These are phyloP conservation scores for Typhlichthys subterraneus DNA, from an alignment of 2,797 vertebrate species.

Conservation along the genomic window DNA sequence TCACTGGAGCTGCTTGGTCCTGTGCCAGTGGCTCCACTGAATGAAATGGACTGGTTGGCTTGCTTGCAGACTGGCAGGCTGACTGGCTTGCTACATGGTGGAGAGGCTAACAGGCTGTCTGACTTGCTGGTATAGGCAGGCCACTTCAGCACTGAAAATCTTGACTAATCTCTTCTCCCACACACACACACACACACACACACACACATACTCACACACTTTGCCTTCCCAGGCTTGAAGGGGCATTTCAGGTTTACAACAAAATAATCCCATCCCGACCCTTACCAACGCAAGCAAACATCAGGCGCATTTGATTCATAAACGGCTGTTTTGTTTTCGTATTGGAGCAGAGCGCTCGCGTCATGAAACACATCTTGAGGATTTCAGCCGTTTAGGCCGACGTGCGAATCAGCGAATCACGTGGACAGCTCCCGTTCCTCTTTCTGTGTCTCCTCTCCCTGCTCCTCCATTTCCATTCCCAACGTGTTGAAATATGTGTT, in stretches of 20 bases:
- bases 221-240: constrained; percentile 30
- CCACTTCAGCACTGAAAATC: constrained; percentile 55
- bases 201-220: constrained; percentile 29
- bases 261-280: too few species aligned
- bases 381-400: too few species aligned
- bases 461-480: constrained; percentile 31
- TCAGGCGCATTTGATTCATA: too few species aligned
- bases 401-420: too few species aligned
- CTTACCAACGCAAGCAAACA: too few species aligned
- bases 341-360: too few species aligned
- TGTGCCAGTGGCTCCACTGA: constrained; percentile 74
- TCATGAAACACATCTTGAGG: too few species aligned
- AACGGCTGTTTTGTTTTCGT: too few species aligned
- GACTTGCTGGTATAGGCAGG: constrained; percentile 59
- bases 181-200: constrained; percentile 34
- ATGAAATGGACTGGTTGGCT: constrained; percentile 74
- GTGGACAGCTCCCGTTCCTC: constrained; percentile 12
- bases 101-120: constrained; percentile 61
- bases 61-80: constrained; percentile 51
- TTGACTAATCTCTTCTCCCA: constrained; percentile 61
- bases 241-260: constrained; percentile 15
- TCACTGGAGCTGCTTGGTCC: constrained; percentile 76
- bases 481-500: constrained; percentile 62
- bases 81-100: constrained; percentile 63
- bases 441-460: constrained; percentile 20